Percentiles rank a stretch among this genome's conserved stretches.
phyloP scores from a whole-genome alignment of 2,888 invertebrate species.

The Leptinotarsa rubiginosa region DNA sequence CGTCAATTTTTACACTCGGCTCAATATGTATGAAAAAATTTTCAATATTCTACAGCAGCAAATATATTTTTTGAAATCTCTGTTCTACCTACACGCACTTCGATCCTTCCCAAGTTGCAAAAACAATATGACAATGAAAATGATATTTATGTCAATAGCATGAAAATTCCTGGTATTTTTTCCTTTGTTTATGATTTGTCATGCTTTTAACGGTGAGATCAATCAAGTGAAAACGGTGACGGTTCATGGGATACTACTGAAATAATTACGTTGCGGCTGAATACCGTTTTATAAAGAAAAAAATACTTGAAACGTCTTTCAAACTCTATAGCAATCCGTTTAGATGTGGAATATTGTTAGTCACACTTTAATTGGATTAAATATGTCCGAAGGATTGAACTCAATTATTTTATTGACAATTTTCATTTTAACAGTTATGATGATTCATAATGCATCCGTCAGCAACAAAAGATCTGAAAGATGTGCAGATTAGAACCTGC shows the following conservation, averaged over 20 bases:
- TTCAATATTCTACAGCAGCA: too few species aligned
- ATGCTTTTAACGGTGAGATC: conserved; percentile 49
- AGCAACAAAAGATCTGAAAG: too few species aligned
- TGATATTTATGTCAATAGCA: conserved; percentile 57
- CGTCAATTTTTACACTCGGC: too few species aligned
- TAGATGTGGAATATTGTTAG: conserved; percentile 38
- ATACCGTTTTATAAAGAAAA: conserved; percentile 38
- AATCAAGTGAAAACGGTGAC: conserved; percentile 48
- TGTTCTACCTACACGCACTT: too few species aligned
- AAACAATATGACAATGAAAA: conserved; percentile 48
- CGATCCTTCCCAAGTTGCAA: background rate
- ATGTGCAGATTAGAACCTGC: too few species aligned
- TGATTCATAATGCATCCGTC: too few species aligned
- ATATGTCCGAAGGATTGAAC: conserved; percentile 32
- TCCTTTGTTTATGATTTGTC: conserved; percentile 49
- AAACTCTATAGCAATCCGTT: conserved; percentile 33
- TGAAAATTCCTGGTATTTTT: conserved; percentile 49
- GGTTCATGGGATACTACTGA: conserved; percentile 44
- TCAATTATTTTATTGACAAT: background rate
- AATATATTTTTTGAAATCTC: too few species aligned
- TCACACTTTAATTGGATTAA: conserved; percentile 33
- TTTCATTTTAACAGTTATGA: background rate
- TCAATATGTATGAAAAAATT: too few species aligned
- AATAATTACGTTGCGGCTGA: conserved; percentile 36
- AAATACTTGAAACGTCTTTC: conserved; percentile 35